phyloP scores from a whole-genome alignment of 2,113 vertebrate species.

The Ptyas mucosa region DNA sequence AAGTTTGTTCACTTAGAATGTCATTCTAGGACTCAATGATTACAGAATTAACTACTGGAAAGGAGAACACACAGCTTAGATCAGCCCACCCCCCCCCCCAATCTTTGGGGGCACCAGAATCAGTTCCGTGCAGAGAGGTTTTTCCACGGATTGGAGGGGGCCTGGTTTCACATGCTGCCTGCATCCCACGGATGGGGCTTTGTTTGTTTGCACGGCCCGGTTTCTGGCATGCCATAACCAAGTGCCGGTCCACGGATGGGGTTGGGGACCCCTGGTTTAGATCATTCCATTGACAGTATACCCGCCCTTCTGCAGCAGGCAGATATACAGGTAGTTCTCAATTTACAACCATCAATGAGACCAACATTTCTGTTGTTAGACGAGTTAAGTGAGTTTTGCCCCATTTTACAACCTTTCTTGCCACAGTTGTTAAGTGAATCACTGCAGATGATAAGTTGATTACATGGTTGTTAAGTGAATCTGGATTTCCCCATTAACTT shows the following conservation, averaged over 20 bases:
- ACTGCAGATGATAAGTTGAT: background rate
- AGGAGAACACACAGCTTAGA: no score
- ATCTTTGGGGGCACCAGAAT: no score
- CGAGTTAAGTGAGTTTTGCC: background rate
- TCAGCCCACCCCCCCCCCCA: no score
- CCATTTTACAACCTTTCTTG: background rate
- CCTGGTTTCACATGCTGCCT: no score
- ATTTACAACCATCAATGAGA: background rate
- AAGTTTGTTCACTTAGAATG: constrained; percentile 1
- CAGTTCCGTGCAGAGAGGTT: no score
- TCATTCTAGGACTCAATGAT: background rate
- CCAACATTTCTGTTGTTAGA: background rate
- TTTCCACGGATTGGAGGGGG: no score
- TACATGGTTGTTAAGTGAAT: background rate
- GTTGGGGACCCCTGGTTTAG: no score
- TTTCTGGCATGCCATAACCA: no score
- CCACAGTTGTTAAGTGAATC: background rate
- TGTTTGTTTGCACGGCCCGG: no score
- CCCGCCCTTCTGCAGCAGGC: background rate
- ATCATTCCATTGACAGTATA: background rate
- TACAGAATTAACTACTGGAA: background rate
- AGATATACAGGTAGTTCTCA: background rate
- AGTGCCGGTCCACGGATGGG: no score
- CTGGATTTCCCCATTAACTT: background rate
- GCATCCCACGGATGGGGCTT: no score